phyloP scores from a whole-genome alignment of 2,888 invertebrate species.

The Drosophila emarginata region DNA sequence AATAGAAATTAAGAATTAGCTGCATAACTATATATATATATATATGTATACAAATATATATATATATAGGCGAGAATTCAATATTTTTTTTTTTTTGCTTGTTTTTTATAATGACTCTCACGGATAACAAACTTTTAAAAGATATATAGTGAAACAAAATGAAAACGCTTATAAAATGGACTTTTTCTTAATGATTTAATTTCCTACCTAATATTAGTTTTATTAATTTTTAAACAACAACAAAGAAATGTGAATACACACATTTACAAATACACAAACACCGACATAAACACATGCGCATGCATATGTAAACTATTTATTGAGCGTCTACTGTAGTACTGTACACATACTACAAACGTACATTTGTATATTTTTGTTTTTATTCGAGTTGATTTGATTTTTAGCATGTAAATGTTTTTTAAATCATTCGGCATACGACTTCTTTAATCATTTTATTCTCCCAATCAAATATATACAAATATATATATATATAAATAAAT shows the following conservation, averaged over 20 bases:
- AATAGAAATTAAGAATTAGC: not conserved
- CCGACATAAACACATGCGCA: not conserved
- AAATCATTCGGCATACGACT: not conserved
- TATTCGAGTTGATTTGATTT: not conserved
- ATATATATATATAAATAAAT: constrained; percentile 20
- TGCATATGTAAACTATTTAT: constrained; percentile 41
- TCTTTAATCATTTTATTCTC: not conserved
- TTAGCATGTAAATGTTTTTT: not conserved
- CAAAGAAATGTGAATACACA: constrained; percentile 6
- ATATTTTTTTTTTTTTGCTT: constrained; percentile 6
- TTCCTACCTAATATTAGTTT: constrained; percentile 40
- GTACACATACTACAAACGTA: not conserved
- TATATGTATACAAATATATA: not conserved
- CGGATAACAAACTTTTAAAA: constrained; percentile 16
- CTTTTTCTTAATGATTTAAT: constrained; percentile 61
- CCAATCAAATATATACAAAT: constrained; percentile 11
- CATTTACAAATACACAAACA: not conserved
- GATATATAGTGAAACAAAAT: constrained; percentile 61
- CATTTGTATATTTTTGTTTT: not conserved
- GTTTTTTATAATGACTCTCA: constrained; percentile 13
- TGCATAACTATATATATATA: not conserved
- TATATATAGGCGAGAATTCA: constrained; percentile 14
- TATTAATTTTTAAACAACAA: constrained; percentile 40
- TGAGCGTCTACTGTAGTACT: constrained; percentile 9
- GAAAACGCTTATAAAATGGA: constrained; percentile 70